Base-by-base conservation (phyloP, 2,113 vertebrate genomes). In the Pimephales promelas region DNA sequence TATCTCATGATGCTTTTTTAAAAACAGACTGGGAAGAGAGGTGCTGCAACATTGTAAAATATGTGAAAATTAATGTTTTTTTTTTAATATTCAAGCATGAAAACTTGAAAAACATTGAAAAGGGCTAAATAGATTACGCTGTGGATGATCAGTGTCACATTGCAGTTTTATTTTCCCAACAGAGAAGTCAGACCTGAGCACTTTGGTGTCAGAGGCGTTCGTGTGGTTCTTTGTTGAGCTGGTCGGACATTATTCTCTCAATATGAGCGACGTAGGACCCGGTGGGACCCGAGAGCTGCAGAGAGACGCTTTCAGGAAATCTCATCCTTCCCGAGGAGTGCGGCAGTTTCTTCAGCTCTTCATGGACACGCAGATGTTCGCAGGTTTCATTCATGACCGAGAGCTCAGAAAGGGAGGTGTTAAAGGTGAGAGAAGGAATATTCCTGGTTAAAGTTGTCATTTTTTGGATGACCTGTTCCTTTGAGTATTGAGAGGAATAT, bases 351-450 rank as follows among this genome's bases (percentile, higher is more conserved):
- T 99, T 89, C 97, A 97, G 88, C 94, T 96, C 88, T 99, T 99
- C 92, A 99, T 99, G 98, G 97, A 99, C 43, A 99, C 98, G 0
- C 98, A 99, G 91, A 99, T 99, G 98, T 99, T 99, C 11, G 97
- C 98, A 0, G 97, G 97, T 36, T 99, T 99, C 92, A 95, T 98
- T 88, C 98, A 99, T 86, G 98, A 99, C 89, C 94, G 97, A 64
- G 98, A 99, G 89, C 96, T 99, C 31, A 92, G 96, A 71, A 97
- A 96, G 90, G 97, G 90, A 40, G 88, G 90, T 7, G 95, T 91
- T 52, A 96, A 93, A 96, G 98, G 98, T 98, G 40, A 88, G 91
- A 71, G 14, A 70, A 24, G 59, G 64, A 24, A 45, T 24, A 71
- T 68, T 22, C 34, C 36, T 5, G 71, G 57, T 5, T 78, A 52